These are phyloP conservation scores for Leptobrachium leishanense DNA, from an alignment of 2,113 vertebrate species.

Conservation along the genomic window DNA sequence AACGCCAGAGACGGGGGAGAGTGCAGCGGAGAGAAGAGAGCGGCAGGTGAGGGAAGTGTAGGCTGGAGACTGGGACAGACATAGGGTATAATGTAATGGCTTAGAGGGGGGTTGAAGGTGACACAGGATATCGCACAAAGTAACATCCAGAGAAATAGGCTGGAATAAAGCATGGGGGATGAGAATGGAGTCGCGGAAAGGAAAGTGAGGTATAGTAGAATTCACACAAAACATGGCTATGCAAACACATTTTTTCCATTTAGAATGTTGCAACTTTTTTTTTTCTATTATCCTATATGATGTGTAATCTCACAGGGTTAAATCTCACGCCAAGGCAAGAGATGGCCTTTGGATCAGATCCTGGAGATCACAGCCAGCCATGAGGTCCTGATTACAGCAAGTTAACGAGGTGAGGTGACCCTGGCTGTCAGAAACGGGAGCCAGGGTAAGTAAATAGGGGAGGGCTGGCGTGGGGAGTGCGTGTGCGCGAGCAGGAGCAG, in stretches of 20 bases:
- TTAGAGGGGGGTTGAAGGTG: too few relatives aligned
- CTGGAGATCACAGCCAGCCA: slow-evolving; percentile 41
- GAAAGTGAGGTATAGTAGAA: too few relatives aligned
- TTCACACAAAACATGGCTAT: too few relatives aligned
- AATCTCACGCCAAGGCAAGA: slow-evolving; percentile 18
- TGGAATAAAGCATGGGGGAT: not conserved
- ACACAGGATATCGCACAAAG: too few relatives aligned
- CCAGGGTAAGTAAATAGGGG: slow-evolving; percentile 82
- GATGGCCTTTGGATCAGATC: slow-evolving; percentile 38
- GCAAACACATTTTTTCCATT: too few relatives aligned
- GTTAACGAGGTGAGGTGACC: slow-evolving; percentile 84
- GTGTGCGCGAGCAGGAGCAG: slow-evolving; percentile 64
- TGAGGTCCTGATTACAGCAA: slow-evolving; percentile 72
- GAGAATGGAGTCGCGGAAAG: not conserved
- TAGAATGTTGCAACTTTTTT: too few relatives aligned
- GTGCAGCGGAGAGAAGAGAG: not conserved
- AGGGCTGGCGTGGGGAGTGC: slow-evolving; percentile 74
- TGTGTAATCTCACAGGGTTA: slow-evolving; percentile 16
- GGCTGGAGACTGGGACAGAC: not conserved
- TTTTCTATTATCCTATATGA: too few relatives aligned
- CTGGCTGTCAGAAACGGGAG: slow-evolving; percentile 77
- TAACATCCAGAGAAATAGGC: not conserved
- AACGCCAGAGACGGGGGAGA: slow-evolving; percentile 73
- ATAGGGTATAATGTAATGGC: not conserved
- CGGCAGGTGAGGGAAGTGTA: not conserved